These are phyloP conservation scores for Anthophora plumipes DNA, from an alignment of 2,888 invertebrate genomes.

Conservation along the genomic window DNA sequence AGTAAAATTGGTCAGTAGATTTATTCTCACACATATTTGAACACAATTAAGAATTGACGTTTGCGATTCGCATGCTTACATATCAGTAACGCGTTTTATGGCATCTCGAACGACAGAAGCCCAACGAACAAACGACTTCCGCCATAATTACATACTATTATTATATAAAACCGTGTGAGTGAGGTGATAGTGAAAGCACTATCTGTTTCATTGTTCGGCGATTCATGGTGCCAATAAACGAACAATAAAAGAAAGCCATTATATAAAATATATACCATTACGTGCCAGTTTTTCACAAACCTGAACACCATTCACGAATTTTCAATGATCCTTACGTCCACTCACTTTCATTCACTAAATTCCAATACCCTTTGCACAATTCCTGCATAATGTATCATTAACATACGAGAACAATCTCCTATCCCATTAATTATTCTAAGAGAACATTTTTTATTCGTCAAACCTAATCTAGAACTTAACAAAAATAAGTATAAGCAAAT, in stretches of 20 bases:
- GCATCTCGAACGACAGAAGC: conserved; percentile 1
- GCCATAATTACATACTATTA: conserved; percentile 37
- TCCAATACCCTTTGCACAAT: not conserved
- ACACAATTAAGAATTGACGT: not conserved
- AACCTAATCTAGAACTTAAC: too few species aligned
- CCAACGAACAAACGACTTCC: conserved; percentile 23
- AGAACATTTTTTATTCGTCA: too few species aligned
- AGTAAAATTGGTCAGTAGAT: not conserved
- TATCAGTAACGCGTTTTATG: not conserved
- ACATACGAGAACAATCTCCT: too few species aligned
- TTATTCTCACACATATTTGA: not conserved
- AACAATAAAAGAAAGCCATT: conserved; percentile 38
- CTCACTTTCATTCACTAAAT: not conserved
- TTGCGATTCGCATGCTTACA: not conserved
- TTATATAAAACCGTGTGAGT: conserved; percentile 43
- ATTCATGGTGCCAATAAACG: conserved; percentile 17
- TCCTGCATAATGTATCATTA: too few species aligned
- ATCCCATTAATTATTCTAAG: too few species aligned
- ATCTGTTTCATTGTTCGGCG: conserved; percentile 30
- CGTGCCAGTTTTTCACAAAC: not conserved
- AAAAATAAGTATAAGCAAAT: too few species aligned
- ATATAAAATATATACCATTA: conserved; percentile 4
- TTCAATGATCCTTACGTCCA: not conserved
- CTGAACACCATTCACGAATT: not conserved
- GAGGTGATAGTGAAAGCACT: conserved; percentile 40